phyloP scores from a whole-genome alignment of 2,888 invertebrate species.

The Caenorhabditis panamensis region DNA sequence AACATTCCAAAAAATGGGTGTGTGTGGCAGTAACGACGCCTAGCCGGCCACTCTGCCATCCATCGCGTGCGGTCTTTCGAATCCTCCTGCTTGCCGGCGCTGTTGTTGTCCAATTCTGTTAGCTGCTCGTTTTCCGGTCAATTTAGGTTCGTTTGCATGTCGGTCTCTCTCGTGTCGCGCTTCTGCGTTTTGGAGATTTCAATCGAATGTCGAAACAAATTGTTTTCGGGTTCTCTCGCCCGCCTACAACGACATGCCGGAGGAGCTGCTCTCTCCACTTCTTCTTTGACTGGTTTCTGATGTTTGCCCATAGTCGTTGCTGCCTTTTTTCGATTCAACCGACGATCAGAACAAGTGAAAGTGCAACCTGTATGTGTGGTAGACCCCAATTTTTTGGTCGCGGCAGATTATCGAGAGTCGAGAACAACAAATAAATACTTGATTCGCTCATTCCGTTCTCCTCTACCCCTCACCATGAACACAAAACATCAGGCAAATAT shows the following conservation, averaged over 20 bases:
- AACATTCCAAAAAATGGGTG: constrained; percentile 40
- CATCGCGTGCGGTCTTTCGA: constrained; percentile 23
- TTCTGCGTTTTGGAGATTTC: constrained; percentile 8
- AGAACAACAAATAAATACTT: constrained; percentile 28
- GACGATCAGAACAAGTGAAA: constrained; percentile 14
- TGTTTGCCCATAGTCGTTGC: constrained; percentile 12
- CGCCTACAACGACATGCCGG: not conserved
- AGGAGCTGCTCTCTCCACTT: not conserved
- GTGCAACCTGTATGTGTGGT: constrained; percentile 7
- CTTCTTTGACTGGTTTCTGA: constrained; percentile 14
- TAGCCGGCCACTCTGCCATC: constrained; percentile 13
- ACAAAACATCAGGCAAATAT: constrained; percentile 22
- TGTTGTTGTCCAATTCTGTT: constrained; percentile 29
- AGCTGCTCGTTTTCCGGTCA: constrained; percentile 47
- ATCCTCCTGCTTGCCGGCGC: not conserved
- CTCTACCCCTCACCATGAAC: not conserved
- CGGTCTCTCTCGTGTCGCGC: not conserved
- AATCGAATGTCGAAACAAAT: constrained; percentile 10
- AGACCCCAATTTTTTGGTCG: not conserved
- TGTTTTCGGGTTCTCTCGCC: not conserved
- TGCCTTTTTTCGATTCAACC: not conserved
- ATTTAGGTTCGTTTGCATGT: constrained; percentile 50
- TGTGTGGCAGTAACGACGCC: constrained; percentile 23
- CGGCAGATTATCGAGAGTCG: constrained; percentile 21
- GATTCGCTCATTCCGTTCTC: constrained; percentile 2